Conservation (phyloP, 2,113 vertebrate genomes). For the Rhinolophus sinicus region DNA sequence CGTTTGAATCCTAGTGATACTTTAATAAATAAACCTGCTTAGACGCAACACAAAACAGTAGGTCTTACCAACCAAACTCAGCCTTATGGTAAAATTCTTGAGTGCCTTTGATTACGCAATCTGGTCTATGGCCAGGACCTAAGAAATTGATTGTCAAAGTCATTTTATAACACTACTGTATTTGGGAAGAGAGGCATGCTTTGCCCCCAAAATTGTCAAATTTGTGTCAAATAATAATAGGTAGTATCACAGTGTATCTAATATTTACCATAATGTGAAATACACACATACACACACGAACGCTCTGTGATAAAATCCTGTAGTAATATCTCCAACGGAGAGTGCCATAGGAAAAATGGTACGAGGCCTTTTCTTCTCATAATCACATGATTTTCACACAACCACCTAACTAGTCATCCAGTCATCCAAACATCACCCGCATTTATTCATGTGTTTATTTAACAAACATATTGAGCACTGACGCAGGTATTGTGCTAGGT, state of each 20-base stretch:
- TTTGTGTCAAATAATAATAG: neutral
- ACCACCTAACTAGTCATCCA: neutral
- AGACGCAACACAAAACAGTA: neutral
- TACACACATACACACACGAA: neutral
- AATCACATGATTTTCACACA: neutral
- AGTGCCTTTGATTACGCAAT: neutral
- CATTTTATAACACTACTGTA: neutral
- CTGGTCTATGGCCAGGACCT: neutral
- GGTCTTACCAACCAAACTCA: neutral
- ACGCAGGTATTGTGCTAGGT: neutral
- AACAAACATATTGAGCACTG: slow-evolving; percentile 29
- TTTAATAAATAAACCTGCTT: neutral
- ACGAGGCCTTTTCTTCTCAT: neutral
- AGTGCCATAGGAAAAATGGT: neutral
- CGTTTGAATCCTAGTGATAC: neutral
- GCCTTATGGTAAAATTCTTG: neutral
- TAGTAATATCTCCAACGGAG: neutral
- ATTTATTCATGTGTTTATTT: slow-evolving; percentile 9
- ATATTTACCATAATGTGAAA: neutral
- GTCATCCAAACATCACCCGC: neutral
- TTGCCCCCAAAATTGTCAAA: neutral
- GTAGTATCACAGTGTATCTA: neutral
- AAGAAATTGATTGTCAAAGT: neutral
- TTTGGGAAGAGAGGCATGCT: neutral
- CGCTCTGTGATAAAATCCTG: neutral